Evolutionary conservation across 2,797 vertebrate species (phyloP), one percentile per base, ranked within the genome.

Genomic region (Propithecus perrieri): DNA sequence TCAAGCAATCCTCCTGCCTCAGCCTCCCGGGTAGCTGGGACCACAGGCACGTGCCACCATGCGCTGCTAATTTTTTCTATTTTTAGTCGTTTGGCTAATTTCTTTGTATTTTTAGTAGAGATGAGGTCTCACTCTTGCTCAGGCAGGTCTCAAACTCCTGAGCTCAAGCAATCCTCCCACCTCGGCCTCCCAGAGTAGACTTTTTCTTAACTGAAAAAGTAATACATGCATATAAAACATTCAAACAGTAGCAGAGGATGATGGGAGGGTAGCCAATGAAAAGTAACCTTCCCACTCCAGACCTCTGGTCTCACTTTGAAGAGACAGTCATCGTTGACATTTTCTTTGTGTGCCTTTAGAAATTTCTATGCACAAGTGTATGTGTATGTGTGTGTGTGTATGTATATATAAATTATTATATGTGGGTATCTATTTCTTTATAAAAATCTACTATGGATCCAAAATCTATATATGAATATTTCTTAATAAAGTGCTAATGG

Each of bases 121-220:
- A 43, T 8, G 43, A 7, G 43, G 7, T 43, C 43, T 43, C 7
- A 8, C 43, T 43, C 43, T 43, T 43, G 43, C 43, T 43, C 43
- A 43, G 43, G 1, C 43, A 43, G 43, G 43, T 43, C 43, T 43
- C 7, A 8, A 43, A 7, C 43, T 43, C 43, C 43, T 43, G 43
- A 43, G 43, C 43, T 43, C 43, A 43, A 43, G 7, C 7, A 8
- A 43, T 43, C 7, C 43, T 43, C 43, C 43, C 6, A 8, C 43
- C 43, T 43, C 43, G 43, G 43, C 43, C 43, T 43, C 5, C 43
- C 43, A 43, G 43, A 43, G 43, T 43, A 43, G 43, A 43, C 22
- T 87, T 95, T 80, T 88, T 92, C 78, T 75, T 84, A 75, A 85
- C 57, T 87, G 46, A 78, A 89, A 90, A 86, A 80, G 15, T 59